Evolutionary conservation across 1,140 invertebrate genomes (phyloP), one percentile per base, ranked within the genome.

Genomic region (Eueides isabella): DNA sequence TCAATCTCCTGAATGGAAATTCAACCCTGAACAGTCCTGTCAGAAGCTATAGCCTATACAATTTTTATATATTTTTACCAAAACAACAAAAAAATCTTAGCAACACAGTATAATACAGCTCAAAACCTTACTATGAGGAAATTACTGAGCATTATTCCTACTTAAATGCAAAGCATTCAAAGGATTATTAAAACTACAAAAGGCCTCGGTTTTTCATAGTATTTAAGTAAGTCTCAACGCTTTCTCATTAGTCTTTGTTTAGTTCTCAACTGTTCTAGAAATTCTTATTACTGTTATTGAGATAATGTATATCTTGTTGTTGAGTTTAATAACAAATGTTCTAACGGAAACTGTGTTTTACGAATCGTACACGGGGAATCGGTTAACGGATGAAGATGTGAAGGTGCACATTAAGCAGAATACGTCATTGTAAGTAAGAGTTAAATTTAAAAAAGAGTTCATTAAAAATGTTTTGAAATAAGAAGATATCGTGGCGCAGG

Each of bases 341-440:
- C 44, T 68, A 41, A 14, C 62, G 14, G 16, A 70, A 12, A 61
- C 55, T 7, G 26, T 41, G 33, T 70, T 63, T 62, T 70, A 41
- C 3, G 68, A 63, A 19, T 63, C 61, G 23, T 70, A 28, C 41
- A 19, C 68, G 0, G 68, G 31, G 5, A 29, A 63, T n/a, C 16
- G 9, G 35, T 70, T 63, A 41, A 70, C 12, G 14, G 38, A 41
- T 62, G 68, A 70, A 29, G 23, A 70, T 0, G 26, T 70, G 12
- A 70, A 70, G 41, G 61, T 62, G 9, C 31, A 38, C 29, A 30
- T 63, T 19, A 70, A 63, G 35, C 19, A 23, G 23, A 70, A 70
- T 38, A 63, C 23, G 2, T 61, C 61, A n/a, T 70, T 70, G 68
- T 70, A 29, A 70, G 68, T 70, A 29, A 16, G 6, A 29, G 19